A percentile compares a stretch with the other conserved stretches of the same genome.
Conservation (phyloP, 2,797 vertebrate species). For the Fratercula arctica region DNA sequence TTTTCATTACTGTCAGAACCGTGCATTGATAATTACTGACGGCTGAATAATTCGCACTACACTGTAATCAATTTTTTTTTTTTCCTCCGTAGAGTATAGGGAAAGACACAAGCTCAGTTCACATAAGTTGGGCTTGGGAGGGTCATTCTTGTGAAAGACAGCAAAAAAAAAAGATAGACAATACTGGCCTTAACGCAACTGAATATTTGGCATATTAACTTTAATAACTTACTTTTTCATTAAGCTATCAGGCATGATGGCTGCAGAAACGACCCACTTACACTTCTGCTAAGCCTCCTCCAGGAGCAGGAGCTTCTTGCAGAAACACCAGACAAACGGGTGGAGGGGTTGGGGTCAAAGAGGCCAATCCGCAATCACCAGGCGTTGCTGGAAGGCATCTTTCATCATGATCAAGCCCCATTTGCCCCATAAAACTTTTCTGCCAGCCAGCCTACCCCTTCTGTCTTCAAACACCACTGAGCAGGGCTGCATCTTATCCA, state of each 20-base stretch:
- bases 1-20: neutral
- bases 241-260: neutral
- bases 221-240: neutral
- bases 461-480: too few relatives aligned
- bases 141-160: neutral
- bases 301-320: neutral
- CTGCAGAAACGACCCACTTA: neutral
- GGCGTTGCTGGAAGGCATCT: neutral
- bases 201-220: neutral
- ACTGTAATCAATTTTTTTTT: neutral
- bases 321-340: neutral
- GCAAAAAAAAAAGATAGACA: rapidly evolving
- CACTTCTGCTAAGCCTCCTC: neutral
- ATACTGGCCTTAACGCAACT: neutral
- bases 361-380: neutral
- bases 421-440: neutral
- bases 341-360: neutral
- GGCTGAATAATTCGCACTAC: neutral
- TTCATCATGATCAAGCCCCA: neutral
- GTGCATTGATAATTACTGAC: neutral
- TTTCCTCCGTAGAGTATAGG: neutral
- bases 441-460: neutral
- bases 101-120: neutral
- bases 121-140: neutral
- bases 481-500: neutral